Evolutionary conservation across 2,113 vertebrate species (phyloP).

Genomic region (Paramisgurnus dabryanus): DNA sequence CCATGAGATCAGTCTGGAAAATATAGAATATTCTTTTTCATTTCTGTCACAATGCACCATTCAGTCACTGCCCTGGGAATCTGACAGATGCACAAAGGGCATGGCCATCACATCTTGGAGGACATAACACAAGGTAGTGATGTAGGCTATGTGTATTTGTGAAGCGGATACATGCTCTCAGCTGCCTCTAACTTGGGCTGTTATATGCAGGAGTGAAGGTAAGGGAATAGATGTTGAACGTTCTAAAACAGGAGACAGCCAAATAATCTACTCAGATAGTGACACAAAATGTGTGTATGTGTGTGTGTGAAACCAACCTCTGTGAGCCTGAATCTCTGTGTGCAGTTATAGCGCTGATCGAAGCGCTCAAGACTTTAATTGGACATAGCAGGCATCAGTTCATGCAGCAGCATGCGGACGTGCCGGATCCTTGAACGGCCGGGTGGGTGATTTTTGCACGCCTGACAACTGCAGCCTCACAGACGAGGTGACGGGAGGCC

Average conservation of each 20-base stretch:
- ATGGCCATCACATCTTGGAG: not conserved
- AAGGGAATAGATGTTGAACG: conserved; percentile 7
- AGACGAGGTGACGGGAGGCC: conserved; percentile 68
- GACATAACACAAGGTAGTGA: not conserved
- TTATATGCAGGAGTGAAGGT: conserved; percentile 15
- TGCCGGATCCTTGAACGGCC: conserved; percentile 63
- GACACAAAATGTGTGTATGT: conserved; percentile 27
- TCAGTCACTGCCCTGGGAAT: not conserved
- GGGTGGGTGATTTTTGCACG: conserved; percentile 68
- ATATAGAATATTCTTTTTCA: no score
- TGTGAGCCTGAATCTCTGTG: conserved; percentile 22
- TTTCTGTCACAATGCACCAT: not conserved
- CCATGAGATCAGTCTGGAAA: no score
- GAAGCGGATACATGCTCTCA: conserved; percentile 20
- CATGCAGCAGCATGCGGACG: conserved; percentile 57
- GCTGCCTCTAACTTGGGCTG: not conserved
- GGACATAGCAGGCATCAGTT: conserved; percentile 73
- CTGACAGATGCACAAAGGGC: not conserved
- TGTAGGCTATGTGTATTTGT: conserved; percentile 8
- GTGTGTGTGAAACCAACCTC: conserved; percentile 6
- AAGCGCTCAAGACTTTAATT: conserved; percentile 69
- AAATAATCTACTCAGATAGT: conserved; percentile 42
- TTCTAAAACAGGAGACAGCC: conserved; percentile 27
- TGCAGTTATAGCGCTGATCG: conserved; percentile 66
- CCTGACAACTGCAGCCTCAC: conserved; percentile 76